Evolutionary conservation across 2,797 vertebrate species (phyloP), one percentile per base, ranked within the genome.

Genomic region (Pitangus sulphuratus): DNA sequence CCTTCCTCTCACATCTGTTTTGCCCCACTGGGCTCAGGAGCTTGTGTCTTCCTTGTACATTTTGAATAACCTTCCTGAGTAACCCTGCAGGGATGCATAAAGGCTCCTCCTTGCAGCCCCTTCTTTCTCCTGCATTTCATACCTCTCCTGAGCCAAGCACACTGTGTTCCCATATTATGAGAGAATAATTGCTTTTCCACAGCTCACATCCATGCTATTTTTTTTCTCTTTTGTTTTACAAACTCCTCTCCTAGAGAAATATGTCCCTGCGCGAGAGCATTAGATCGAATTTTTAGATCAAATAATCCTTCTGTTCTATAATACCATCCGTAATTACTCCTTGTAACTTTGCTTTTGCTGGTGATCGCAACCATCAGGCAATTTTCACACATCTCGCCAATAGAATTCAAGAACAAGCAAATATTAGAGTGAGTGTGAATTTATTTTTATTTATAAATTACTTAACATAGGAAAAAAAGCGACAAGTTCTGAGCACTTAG

Each of bases 271-370:
- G 79, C 11, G 2, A 94, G 86, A 95, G 93, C 93, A 97, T 97
- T 96, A 97, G 96, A 97, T 97, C 76, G 26, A 95, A 95, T 96
- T 97, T 97, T 97, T 97, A 95, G 95, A 97, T 97, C 92, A 97
- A 97, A 97, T 97, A 97, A 96, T 94, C 92, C 91, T 97, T 95
- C 95, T 97, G 95, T 95, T 97, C 95, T 78, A 94, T 96, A 96
- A 93, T 93, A 80, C 95, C 91, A 88, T 89, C 89, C 30, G 2
- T 97, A 97, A 97, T 97, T 97, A 94, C 93, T 96, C 93, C 90
- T 60, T 90, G 93, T 91, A 97, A 97, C 97, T 96, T 95, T 96
- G 93, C 83, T 95, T 97, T 97, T 96, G 75, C 94, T 89, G 72
- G 89, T 97, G 96, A 97, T 97, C 80, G 48, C 92, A 97, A 94